Conservation (phyloP, 2,797 vertebrate species). For the Siniperca undulata region DNA sequence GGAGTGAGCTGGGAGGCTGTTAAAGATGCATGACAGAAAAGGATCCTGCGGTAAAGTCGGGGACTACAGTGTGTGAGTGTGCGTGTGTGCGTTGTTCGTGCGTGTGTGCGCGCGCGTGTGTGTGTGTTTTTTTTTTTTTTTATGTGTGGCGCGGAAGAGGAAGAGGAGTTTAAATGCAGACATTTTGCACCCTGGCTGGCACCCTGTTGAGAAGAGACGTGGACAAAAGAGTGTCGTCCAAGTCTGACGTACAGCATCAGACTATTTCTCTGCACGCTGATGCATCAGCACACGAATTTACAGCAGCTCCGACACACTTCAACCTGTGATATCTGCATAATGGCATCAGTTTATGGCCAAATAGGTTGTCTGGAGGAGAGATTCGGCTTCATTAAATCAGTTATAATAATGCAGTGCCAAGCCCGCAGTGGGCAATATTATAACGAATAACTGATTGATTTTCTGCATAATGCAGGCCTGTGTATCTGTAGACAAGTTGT, state of each 20-base stretch:
- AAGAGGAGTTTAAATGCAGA: slow-evolving; percentile 62
- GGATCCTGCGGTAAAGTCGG: slow-evolving; percentile 74
- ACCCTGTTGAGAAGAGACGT: slow-evolving; percentile 59
- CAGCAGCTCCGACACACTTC: slow-evolving; percentile 26
- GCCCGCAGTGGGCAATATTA: background rate
- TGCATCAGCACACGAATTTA: slow-evolving; percentile 32
- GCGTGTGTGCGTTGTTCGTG: background rate
- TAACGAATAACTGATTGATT: slow-evolving; percentile 9
- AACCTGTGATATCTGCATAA: slow-evolving; percentile 4
- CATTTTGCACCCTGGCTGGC: slow-evolving; percentile 57
- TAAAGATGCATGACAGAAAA: slow-evolving; percentile 59
- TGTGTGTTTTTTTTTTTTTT: background rate
- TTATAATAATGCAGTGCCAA: background rate
- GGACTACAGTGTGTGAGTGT: slow-evolving; percentile 25
- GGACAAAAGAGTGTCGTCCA: slow-evolving; percentile 29
- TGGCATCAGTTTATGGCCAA: background rate
- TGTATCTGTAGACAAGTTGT: background rate
- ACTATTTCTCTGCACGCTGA: slow-evolving; percentile 20
- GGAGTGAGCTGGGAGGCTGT: slow-evolving; percentile 51
- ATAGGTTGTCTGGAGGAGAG: background rate
- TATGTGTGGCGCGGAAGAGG: slow-evolving; percentile 44
- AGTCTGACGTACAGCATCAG: slow-evolving; percentile 47
- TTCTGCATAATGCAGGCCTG: slow-evolving; percentile 18
- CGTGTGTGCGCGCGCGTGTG: slow-evolving; percentile 19
- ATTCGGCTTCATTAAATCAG: background rate